A percentile compares a stretch with the other conserved stretches of the same genome.
Conservation (phyloP, 2,797 vertebrate species). For the Pterois miles region DNA sequence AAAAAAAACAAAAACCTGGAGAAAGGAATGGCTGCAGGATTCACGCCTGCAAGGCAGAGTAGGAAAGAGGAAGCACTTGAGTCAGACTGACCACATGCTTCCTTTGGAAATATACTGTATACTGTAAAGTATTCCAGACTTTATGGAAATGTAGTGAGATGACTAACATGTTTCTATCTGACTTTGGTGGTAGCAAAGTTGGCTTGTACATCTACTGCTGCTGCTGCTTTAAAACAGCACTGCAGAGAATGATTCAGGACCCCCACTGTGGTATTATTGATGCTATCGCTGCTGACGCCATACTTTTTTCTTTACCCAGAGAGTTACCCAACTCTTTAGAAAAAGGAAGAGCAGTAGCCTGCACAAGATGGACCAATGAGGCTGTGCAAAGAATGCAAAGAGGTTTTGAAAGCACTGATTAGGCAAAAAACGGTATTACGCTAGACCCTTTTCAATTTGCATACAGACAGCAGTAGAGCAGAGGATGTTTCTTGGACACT, state of each 20-base stretch:
- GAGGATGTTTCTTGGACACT: neutral
- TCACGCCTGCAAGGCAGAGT: neutral
- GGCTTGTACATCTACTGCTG: neutral
- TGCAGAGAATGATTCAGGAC: neutral
- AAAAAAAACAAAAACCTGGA: neutral
- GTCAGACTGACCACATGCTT: neutral
- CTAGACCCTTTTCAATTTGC: neutral
- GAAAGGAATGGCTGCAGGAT: neutral
- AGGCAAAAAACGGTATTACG: neutral
- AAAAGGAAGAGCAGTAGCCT: neutral
- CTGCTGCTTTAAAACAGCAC: neutral
- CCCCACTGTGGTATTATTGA: neutral
- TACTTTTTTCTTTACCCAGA: neutral
- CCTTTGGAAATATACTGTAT: neutral
- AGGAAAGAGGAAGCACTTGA: neutral
- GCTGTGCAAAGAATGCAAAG: neutral
- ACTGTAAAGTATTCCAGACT: neutral
- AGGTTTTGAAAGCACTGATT: constrained; percentile 6
- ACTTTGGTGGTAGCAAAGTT: neutral
- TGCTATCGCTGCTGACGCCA: neutral
- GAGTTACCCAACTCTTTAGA: neutral
- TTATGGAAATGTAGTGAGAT: neutral
- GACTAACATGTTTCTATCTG: neutral
- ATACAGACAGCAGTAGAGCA: neutral
- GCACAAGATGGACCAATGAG: neutral